Conservation (phyloP, 2,113 vertebrate genomes). For the Merops nubicus region DNA sequence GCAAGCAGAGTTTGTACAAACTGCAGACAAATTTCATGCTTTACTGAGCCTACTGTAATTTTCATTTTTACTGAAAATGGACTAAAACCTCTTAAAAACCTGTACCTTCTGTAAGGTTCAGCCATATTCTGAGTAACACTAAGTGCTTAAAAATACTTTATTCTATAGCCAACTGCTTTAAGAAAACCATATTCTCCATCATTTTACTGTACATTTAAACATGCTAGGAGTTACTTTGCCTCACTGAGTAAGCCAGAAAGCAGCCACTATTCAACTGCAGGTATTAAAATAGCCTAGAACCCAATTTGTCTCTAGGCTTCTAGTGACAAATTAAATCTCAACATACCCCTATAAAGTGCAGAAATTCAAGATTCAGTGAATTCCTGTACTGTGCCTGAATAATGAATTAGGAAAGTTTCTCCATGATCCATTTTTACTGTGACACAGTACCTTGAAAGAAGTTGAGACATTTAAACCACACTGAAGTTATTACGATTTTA, state of each 20-base stretch:
- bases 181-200: neutral
- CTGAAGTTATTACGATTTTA: neutral
- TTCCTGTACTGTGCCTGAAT: neutral
- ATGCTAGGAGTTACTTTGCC: neutral
- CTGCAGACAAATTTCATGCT: neutral
- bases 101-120: neutral
- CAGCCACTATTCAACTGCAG: neutral
- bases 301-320: neutral
- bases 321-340: neutral
- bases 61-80: neutral
- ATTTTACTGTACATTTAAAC: neutral
- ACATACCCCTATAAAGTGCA: neutral
- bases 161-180: neutral
- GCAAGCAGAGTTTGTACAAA: neutral
- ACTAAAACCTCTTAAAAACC: neutral
- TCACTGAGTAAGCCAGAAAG: neutral
- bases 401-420: neutral
- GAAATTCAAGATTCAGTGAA: neutral
- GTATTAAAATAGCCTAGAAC: neutral
- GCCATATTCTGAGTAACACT: neutral
- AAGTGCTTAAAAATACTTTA: neutral
- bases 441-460: neutral
- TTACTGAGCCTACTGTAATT: neutral
- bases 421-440: neutral
- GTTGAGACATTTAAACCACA: neutral